A percentile compares a stretch with the other conserved stretches of the same genome.
phyloP scores from a whole-genome alignment of 2,797 vertebrate genomes.

The Etheostoma nigrum region DNA sequence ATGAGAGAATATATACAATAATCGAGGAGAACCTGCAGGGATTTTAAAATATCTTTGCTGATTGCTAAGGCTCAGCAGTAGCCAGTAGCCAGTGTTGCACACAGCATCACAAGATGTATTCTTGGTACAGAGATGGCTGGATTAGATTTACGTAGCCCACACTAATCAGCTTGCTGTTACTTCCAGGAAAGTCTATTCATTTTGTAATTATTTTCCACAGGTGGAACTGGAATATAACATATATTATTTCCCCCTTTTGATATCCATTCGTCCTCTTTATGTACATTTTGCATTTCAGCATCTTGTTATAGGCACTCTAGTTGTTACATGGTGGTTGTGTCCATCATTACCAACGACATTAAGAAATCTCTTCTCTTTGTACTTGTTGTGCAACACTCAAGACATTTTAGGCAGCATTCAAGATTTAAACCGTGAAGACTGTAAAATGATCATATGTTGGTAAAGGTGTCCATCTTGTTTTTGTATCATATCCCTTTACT shows the following conservation, averaged over 20 bases:
- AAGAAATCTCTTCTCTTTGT: background rate
- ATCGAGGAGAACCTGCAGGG: background rate
- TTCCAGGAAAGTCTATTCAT: background rate
- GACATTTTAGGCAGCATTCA: background rate
- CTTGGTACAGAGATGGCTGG: slow-evolving; percentile 1
- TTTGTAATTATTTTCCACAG: background rate
- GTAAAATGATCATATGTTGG: background rate
- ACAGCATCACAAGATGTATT: slow-evolving; percentile 1
- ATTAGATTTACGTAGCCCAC: slow-evolving; percentile 16
- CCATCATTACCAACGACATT: background rate
- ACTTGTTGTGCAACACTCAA: background rate
- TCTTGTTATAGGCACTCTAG: background rate
- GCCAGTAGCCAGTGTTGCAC: background rate
- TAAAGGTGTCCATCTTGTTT: background rate
- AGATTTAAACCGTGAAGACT: background rate
- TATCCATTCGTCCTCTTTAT: background rate
- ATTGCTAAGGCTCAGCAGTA: background rate
- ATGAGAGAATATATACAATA: background rate
- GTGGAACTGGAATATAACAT: background rate
- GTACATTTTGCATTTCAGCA: background rate
- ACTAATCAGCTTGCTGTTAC: slow-evolving; percentile 8
- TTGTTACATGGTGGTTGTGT: background rate
- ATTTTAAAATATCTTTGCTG: background rate
- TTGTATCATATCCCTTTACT: background rate
- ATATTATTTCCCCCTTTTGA: background rate